phyloP scores from a whole-genome alignment of 2,113 vertebrate genomes.

The Hemiscyllium ocellatum region DNA sequence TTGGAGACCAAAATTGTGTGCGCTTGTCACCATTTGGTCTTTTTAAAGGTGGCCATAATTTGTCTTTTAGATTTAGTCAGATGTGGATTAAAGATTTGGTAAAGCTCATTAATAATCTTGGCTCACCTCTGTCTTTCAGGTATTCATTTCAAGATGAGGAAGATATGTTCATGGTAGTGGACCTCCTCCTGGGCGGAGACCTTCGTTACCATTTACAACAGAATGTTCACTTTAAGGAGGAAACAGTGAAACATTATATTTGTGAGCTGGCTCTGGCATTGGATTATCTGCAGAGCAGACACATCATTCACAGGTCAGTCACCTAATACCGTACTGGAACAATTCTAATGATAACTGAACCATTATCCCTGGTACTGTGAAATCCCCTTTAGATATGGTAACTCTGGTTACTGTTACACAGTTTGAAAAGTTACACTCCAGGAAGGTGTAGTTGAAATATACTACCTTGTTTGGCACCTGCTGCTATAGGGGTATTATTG shows the following conservation, averaged over 20 bases:
- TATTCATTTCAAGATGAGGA: conserved; percentile 98
- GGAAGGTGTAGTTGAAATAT: neutral
- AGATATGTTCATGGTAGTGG: conserved; percentile 99
- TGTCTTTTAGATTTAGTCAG: neutral
- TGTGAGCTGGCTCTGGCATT: conserved; percentile 84
- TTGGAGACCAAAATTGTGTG: neutral
- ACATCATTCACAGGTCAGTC: conserved; percentile 87
- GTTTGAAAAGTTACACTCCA: neutral
- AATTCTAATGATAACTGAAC: neutral
- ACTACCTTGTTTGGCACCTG: neutral
- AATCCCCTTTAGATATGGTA: neutral
- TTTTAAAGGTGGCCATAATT: neutral
- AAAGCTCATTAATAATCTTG: neutral
- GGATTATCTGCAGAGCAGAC: conserved; percentile 78
- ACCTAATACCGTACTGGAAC: conserved; percentile 39
- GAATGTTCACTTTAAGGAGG: conserved; percentile 82
- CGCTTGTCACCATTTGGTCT: neutral
- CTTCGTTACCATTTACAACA: conserved; percentile 95
- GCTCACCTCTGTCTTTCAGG: conserved; percentile 53
- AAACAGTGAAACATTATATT: conserved; percentile 82
- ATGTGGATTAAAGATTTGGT: neutral
- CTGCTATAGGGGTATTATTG: neutral
- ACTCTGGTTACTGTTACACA: neutral
- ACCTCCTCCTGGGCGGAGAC: conserved; percentile 88
- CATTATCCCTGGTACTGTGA: neutral